These are phyloP conservation scores for Apotomis capreana DNA, from an alignment of 2,888 invertebrate genomes.

Conservation along the genomic window DNA sequence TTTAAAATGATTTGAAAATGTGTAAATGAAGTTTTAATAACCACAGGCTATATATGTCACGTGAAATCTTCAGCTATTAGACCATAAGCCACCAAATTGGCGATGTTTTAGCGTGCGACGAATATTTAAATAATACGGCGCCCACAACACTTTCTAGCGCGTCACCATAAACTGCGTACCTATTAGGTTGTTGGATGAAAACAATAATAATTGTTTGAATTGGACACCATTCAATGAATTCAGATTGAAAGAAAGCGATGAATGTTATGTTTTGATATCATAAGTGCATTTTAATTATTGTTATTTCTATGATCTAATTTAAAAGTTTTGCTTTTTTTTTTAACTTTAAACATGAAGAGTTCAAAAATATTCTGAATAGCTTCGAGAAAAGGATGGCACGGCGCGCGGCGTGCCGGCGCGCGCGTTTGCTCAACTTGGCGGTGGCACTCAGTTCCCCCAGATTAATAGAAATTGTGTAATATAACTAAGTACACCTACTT, in stretches of 20 bases:
- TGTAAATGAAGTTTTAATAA: conserved; percentile 1
- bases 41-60: conserved; percentile 23
- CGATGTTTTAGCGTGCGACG: conserved; percentile 21
- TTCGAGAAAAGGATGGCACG: too few relatives aligned
- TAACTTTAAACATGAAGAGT: too few relatives aligned
- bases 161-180: background rate
- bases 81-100: conserved; percentile 27
- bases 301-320: too few relatives aligned
- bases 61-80: conserved; percentile 18
- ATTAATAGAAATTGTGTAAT: too few relatives aligned
- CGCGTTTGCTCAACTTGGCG: too few relatives aligned
- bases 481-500: too few relatives aligned
- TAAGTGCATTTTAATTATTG: too few relatives aligned
- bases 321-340: too few relatives aligned
- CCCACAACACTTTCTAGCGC: conserved; percentile 33
- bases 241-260: conserved; percentile 9
- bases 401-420: too few relatives aligned
- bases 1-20: background rate
- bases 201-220: conserved; percentile 20
- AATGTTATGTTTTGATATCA: background rate
- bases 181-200: conserved; percentile 5
- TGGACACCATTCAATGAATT: background rate
- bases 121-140: conserved; percentile 33
- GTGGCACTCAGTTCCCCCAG: too few relatives aligned
- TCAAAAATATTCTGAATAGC: too few relatives aligned